Base-by-base conservation (phyloP, 2,797 vertebrate species). In the Otus scops region DNA sequence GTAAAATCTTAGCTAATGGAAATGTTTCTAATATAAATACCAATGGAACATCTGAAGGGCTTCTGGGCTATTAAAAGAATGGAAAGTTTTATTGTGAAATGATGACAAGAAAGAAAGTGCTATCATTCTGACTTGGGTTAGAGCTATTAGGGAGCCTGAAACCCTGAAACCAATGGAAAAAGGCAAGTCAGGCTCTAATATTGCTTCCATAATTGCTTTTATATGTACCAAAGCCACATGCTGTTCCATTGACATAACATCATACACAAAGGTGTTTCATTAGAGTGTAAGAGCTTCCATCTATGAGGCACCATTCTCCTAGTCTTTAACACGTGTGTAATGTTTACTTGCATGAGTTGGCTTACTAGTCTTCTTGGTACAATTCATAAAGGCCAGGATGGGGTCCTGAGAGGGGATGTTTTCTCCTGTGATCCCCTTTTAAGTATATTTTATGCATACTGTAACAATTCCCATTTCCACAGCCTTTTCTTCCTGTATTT, bases 241-340 rank as follows among this genome's bases (percentile, higher is more conserved):
- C 88, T 97, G 95, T 97, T 97, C 79, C 88, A 83, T 11, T 95
- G 95, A 97, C 88, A 88, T 96, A 95, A 92, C 93, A 89, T 88
- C 82, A 89, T 83, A 96, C 92, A 89, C 41, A 68, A 95, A 97
- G 93, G 97, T 97, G 97, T 97, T 97, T 97, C 92, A 96, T 96
- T 97, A 96, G 61, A 95, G 56, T n/a, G 2, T 86, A 90, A 97
- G 90, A 94, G 61, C 95, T 94, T 91, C 90, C 69, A 95, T 82
- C 57, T 69, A 89, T 85, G 89, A 91, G 95, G 83, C 81, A 92
- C 78, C 64, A 61, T 93, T 96, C 92, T 81, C n/a, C 64, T 68
- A 38, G 71, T 21, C 77, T 78, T 91, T 88, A 91, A 86, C 90
- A 89, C 4, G 2, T 90, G 78, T 91, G 47, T 54, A 86, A 68